These are phyloP conservation scores for Micronycteris hirsuta DNA, from an alignment of 2,113 vertebrate species.

Conservation along the genomic window DNA sequence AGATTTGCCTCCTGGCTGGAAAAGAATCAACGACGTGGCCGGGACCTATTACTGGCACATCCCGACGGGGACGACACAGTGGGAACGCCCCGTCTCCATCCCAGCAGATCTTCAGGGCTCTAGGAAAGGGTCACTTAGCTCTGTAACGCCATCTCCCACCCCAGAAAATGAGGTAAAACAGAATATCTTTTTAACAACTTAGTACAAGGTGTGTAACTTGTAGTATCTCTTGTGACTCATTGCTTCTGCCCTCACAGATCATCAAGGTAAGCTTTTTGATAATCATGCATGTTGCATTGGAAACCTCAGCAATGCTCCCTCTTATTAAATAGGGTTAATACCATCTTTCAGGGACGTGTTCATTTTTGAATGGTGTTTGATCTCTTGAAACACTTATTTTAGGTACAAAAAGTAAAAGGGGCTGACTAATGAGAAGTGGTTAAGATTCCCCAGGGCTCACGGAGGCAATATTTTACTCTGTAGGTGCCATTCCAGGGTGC, in stretches of 20 bases:
- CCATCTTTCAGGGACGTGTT: conserved; percentile 16
- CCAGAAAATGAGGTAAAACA: conserved; percentile 92
- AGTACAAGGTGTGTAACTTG: conserved; percentile 10
- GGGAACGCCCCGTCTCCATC: conserved; percentile 87
- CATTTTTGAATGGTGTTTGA: conserved; percentile 48
- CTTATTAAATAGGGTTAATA: conserved; percentile 28
- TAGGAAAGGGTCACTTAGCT: conserved; percentile 89
- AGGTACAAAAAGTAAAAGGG: conserved; percentile 13
- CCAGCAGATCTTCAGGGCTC: conserved; percentile 81
- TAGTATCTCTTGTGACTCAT: conserved; percentile 33
- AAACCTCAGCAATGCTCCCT: conserved; percentile 15
- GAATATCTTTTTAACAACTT: conserved; percentile 34
- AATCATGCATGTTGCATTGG: background rate
- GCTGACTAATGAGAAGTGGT: conserved; percentile 49
- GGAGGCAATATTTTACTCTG: conserved; percentile 20
- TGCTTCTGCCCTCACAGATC: conserved; percentile 44
- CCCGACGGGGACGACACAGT: conserved; percentile 93
- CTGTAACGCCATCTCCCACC: conserved; percentile 92
- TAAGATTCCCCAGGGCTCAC: conserved; percentile 27
- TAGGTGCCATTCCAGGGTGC: background rate
- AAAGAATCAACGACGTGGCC: conserved; percentile 90
- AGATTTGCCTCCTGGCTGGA: conserved; percentile 95
- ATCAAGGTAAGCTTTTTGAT: conserved; percentile 40
- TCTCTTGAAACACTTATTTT: background rate
- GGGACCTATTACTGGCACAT: conserved; percentile 97